Evolutionary conservation across 2,113 vertebrate species (phyloP).

Genomic region (Coregonus clupeaformis): DNA sequence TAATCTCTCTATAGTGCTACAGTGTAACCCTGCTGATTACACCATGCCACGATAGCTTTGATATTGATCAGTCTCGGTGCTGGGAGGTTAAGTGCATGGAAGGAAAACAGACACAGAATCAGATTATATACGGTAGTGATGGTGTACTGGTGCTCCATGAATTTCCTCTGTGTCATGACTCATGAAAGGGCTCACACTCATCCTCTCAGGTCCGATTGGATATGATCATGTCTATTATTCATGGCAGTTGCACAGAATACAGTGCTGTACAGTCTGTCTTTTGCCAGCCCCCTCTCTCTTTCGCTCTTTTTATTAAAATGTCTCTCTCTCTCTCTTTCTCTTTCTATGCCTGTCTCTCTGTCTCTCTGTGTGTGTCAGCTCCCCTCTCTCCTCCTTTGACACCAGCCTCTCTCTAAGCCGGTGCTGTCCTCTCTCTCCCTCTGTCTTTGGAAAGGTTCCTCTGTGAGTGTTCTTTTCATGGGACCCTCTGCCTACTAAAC

Average conservation of each 20-base stretch:
- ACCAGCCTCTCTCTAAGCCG: not conserved
- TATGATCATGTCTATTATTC: too few species aligned
- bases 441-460: not conserved
- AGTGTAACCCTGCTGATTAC: not conserved
- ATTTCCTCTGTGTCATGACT: too few species aligned
- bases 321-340: too few species aligned
- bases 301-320: too few species aligned
- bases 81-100: too few species aligned
- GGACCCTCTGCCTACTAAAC: not conserved
- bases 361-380: not conserved
- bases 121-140: too few species aligned
- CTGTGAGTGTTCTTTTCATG: not conserved
- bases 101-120: too few species aligned
- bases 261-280: not conserved
- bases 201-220: too few species aligned
- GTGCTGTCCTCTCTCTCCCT: not conserved
- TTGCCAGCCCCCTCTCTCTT: not conserved
- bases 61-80: constrained; percentile 52
- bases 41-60: not conserved
- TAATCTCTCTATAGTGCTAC: not conserved
- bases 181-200: too few species aligned
- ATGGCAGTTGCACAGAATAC: too few species aligned
- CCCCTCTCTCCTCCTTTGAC: not conserved
- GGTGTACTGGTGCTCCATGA: too few species aligned
- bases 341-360: too few species aligned